Conservation (phyloP, 1,140 invertebrate species). For the Drosophila fuyamai region DNA sequence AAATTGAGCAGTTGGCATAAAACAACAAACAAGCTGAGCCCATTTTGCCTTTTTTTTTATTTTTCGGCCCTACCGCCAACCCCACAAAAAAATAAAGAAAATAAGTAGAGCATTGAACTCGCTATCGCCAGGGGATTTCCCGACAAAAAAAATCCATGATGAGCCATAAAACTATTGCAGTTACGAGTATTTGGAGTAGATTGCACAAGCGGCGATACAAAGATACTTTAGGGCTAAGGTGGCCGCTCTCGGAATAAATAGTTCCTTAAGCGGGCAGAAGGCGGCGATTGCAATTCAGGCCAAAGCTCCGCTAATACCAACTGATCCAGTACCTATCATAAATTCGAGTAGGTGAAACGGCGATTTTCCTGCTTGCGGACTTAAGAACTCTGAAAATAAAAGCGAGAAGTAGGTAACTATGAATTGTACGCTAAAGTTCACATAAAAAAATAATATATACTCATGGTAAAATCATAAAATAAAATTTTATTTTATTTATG, state of each 20-base stretch:
- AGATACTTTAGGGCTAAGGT: slow-evolving; percentile 30
- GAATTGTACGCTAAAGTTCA: not conserved
- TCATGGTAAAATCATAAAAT: not conserved
- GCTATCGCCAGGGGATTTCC: slow-evolving; percentile 54
- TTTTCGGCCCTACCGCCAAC: not conserved
- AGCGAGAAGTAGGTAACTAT: no score
- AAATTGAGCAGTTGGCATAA: slow-evolving; percentile 63
- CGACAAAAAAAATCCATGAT: slow-evolving; percentile 40
- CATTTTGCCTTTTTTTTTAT: not conserved
- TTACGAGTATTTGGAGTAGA: slow-evolving; percentile 42
- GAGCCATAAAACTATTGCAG: slow-evolving; percentile 71
- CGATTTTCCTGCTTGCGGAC: not conserved
- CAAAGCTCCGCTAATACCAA: slow-evolving; percentile 17
- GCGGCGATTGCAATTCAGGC: slow-evolving; percentile 20
- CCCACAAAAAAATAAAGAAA: not conserved
- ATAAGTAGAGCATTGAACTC: slow-evolving; percentile 58
- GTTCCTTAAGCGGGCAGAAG: slow-evolving; percentile 8
- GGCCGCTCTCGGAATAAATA: slow-evolving; percentile 10
- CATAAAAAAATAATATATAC: no score
- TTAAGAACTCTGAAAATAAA: slow-evolving; percentile 7
- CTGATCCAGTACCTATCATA: slow-evolving; percentile 28
- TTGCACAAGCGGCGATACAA: slow-evolving; percentile 29
- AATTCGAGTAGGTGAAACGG: slow-evolving; percentile 4
- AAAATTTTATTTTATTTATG: not conserved
- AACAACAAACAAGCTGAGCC: slow-evolving; percentile 47